These are phyloP conservation scores for Anastatus disparis DNA, from an alignment of 1,140 invertebrate genomes.

Conservation along the genomic window DNA sequence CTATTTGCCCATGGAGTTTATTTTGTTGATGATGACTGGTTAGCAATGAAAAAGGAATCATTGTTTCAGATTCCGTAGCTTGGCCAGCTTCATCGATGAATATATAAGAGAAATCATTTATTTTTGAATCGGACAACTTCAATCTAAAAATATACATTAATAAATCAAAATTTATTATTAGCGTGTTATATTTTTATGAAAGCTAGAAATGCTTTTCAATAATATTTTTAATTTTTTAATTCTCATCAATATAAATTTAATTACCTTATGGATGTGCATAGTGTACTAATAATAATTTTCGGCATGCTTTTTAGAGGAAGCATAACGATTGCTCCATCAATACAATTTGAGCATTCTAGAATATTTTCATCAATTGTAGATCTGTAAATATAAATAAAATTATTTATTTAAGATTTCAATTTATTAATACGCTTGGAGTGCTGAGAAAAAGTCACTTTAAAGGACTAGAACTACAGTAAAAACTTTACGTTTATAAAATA, in stretches of 20 bases:
- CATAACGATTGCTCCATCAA: constrained; percentile 43
- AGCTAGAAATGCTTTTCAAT: too few species aligned
- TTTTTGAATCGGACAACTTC: constrained; percentile 42
- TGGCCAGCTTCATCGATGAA: constrained; percentile 91
- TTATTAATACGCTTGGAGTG: constrained; percentile 38
- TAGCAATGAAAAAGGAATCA: constrained; percentile 73
- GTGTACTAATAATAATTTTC: constrained; percentile 63
- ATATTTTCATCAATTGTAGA: constrained; percentile 51
- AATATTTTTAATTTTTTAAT: too few species aligned
- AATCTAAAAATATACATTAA: too few species aligned
- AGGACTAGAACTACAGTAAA: too few species aligned
- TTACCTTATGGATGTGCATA: constrained; percentile 57
- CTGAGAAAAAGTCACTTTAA: too few species aligned
- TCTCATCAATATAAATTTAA: not conserved
- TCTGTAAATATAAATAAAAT: constrained; percentile 46
- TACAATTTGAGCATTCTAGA: constrained; percentile 54
- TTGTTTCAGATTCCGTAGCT: constrained; percentile 79
- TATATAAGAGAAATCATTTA: constrained; percentile 79
- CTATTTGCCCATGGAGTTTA: constrained; percentile 66
- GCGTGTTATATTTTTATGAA: not conserved
- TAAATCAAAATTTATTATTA: too few species aligned
- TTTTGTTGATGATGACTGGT: constrained; percentile 48
- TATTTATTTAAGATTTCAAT: constrained; percentile 31
- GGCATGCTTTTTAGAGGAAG: constrained; percentile 55
- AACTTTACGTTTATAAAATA: too few species aligned